These are phyloP conservation scores for Lampris megalopsis DNA, from an alignment of 2,113 vertebrate genomes.

Conservation along the genomic window DNA sequence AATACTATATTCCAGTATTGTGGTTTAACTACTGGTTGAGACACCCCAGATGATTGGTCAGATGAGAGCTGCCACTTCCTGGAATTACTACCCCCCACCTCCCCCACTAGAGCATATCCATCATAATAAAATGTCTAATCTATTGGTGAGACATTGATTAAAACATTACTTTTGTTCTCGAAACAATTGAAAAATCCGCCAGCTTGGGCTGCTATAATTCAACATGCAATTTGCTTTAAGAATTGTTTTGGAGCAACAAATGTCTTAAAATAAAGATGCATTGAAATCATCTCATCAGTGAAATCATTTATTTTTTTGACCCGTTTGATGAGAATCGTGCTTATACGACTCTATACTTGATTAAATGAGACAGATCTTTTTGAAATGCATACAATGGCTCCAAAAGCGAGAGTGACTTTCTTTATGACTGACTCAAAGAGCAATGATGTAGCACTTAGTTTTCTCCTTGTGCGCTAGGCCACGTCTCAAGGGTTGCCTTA, in stretches of 20 bases:
- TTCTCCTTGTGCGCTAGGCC: conserved; percentile 8
- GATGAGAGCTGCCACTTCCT: not conserved
- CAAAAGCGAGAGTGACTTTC: conserved; percentile 8
- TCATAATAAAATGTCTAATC: too few species aligned
- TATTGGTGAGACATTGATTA: too few species aligned
- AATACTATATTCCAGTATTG: conserved; percentile 18
- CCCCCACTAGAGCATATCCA: too few species aligned
- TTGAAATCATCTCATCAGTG: too few species aligned
- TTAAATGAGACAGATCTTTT: not conserved
- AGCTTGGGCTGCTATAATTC: too few species aligned
- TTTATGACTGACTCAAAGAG: conserved; percentile 36
- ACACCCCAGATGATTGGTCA: not conserved
- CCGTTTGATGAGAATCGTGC: not conserved
- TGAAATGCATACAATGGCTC: conserved; percentile 14
- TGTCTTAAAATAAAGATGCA: too few species aligned
- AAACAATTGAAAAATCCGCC: too few species aligned
- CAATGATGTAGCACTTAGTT: conserved; percentile 29
- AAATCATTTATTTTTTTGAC: too few species aligned
- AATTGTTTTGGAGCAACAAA: too few species aligned
- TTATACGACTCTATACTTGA: not conserved
- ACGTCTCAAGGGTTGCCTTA: conserved; percentile 39
- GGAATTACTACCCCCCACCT: too few species aligned
- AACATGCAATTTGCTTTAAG: too few species aligned
- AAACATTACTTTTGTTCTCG: too few species aligned
- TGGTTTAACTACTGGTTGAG: conserved; percentile 6